These are phyloP conservation scores for Gorsachius magnificus DNA, from an alignment of 2,797 vertebrate species.

Conservation along the genomic window DNA sequence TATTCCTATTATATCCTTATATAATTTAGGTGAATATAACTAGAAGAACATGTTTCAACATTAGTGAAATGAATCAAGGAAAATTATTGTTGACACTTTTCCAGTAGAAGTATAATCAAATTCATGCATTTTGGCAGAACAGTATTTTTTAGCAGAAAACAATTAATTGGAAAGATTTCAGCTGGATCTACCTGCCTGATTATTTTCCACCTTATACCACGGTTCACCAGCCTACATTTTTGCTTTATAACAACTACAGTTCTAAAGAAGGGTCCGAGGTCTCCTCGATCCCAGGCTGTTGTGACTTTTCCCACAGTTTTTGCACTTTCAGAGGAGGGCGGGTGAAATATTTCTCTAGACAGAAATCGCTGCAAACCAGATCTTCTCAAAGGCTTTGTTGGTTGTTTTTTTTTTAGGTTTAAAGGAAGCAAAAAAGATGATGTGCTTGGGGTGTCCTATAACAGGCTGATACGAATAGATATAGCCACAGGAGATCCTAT, in stretches of 20 bases:
- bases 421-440: constrained; percentile 95
- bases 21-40: neutral
- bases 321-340: neutral
- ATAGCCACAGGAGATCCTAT: constrained; percentile 86
- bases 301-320: neutral
- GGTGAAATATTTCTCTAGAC: neutral
- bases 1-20: neutral
- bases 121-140: neutral
- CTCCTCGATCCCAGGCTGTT: neutral
- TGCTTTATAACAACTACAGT: neutral
- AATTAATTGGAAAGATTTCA: neutral
- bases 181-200: neutral
- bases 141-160: neutral
- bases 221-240: neutral
- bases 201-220: neutral
- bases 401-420: constrained; percentile 81
- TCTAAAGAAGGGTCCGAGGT: neutral
- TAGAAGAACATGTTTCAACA: neutral
- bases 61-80: neutral
- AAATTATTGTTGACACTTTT: neutral
- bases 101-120: neutral
- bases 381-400: neutral
- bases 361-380: neutral
- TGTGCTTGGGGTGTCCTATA: constrained; percentile 95
- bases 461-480: constrained; percentile 94